phyloP scores from a whole-genome alignment of 2,113 vertebrate genomes.

The Ascaphus truei region DNA sequence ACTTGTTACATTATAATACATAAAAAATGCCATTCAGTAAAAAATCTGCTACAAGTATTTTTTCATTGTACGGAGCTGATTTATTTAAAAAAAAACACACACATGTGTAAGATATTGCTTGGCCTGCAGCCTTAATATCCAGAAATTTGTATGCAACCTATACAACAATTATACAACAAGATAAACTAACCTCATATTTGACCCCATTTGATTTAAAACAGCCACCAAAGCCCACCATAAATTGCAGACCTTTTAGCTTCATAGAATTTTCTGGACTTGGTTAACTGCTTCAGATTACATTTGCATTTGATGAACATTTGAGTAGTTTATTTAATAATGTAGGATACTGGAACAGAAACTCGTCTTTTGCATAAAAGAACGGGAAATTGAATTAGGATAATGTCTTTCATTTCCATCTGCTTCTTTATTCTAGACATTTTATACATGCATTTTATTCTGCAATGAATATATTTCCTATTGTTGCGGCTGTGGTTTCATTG shows the following conservation, averaged over 20 bases:
- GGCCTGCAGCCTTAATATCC: too few relatives aligned
- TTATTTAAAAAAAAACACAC: too few relatives aligned
- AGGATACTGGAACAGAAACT: not conserved
- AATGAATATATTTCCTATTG: not conserved
- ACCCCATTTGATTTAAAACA: too few relatives aligned
- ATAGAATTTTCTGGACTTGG: not conserved
- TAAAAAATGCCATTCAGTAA: too few relatives aligned
- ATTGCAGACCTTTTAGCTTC: not conserved
- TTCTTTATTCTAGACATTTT: not conserved
- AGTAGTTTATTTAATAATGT: not conserved
- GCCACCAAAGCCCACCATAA: not conserved
- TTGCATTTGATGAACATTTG: constrained; percentile 2
- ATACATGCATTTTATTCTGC: too few relatives aligned
- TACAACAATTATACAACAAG: too few relatives aligned
- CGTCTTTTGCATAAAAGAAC: not conserved
- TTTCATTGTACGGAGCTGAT: too few relatives aligned
- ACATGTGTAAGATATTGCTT: too few relatives aligned
- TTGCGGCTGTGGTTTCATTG: not conserved
- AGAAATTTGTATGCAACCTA: too few relatives aligned
- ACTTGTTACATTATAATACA: too few relatives aligned
- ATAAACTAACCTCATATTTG: too few relatives aligned
- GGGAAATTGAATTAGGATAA: constrained; percentile 8
- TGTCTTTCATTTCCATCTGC: constrained; percentile 9
- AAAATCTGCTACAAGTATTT: too few relatives aligned
- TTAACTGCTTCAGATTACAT: not conserved